These are phyloP conservation scores for Ditylenchus weischeri DNA, from an alignment of 2,888 invertebrate genomes.

Conservation along the genomic window DNA sequence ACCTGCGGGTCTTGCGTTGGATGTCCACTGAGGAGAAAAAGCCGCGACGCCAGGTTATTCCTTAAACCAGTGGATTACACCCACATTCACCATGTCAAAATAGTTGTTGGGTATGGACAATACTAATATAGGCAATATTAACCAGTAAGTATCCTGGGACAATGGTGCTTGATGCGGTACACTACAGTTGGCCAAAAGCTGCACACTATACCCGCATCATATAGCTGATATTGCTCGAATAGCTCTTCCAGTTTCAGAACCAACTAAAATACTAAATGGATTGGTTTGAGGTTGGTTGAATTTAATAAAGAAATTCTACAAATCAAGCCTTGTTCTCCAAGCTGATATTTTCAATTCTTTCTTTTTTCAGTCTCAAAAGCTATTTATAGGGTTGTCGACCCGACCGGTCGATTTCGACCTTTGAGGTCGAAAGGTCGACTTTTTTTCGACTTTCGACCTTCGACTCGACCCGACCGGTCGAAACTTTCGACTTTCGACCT, in stretches of 20 bases:
- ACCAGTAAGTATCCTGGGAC: constrained; percentile 71
- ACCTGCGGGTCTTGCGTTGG: constrained; percentile 38
- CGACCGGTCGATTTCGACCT: too few species aligned
- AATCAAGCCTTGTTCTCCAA: too few species aligned
- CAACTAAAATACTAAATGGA: constrained; percentile 21
- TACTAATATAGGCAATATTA: not conserved
- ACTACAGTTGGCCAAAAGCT: constrained; percentile 71
- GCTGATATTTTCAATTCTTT: too few species aligned
- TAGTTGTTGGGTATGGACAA: not conserved
- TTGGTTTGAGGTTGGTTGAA: too few species aligned
- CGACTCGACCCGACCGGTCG: too few species aligned
- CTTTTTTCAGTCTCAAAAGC: too few species aligned
- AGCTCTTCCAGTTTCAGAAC: constrained; percentile 65
- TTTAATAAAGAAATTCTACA: too few species aligned
- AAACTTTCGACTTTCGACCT: too few species aligned
- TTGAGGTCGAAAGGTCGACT: too few species aligned
- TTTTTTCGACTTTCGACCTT: too few species aligned
- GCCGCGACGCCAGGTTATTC: constrained; percentile 72
- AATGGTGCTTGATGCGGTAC: constrained; percentile 60
- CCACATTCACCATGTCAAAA: constrained; percentile 66
- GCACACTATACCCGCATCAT: constrained; percentile 70
- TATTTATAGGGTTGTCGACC: too few species aligned
- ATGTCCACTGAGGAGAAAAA: constrained; percentile 66
- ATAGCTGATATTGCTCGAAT: constrained; percentile 70
- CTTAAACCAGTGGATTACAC: constrained; percentile 21